Evolutionary conservation across 2,797 vertebrate genomes (phyloP).

Genomic region (Mustela erminea): DNA sequence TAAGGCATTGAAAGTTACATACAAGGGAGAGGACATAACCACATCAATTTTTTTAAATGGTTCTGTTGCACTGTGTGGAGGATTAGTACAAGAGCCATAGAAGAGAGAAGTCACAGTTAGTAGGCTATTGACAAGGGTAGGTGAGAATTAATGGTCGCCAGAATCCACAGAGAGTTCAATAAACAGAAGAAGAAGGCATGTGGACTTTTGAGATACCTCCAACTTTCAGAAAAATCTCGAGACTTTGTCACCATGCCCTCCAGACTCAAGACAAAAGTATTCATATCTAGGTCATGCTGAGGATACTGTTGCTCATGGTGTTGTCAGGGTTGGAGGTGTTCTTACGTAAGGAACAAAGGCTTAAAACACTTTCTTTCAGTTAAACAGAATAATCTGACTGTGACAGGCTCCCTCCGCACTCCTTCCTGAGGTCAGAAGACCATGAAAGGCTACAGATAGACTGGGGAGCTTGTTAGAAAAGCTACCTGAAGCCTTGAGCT

Average conservation of each 20-base stretch:
- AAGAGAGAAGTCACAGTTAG: neutral
- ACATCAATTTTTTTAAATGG: neutral
- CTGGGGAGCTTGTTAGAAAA: neutral
- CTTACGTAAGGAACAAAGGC: neutral
- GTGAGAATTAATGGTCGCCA: neutral
- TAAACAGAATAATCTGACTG: neutral
- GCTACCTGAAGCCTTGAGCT: neutral
- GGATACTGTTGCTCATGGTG: neutral
- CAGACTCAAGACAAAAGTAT: neutral
- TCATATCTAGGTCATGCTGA: neutral
- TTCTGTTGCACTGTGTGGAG: neutral
- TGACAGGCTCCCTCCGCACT: neutral
- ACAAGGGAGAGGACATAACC: neutral
- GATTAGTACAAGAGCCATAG: neutral
- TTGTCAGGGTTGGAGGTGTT: neutral
- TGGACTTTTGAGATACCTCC: neutral
- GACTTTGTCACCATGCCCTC: neutral
- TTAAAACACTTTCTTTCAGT: conserved; percentile 7
- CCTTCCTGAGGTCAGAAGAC: neutral
- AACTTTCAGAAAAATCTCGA: neutral
- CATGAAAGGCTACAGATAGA: neutral
- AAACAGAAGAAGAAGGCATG: neutral
- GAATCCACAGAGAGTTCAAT: conserved; percentile 9
- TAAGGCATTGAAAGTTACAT: neutral
- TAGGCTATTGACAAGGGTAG: no score